Evolutionary conservation across 1,140 invertebrate species (phyloP), one percentile per base, ranked within the genome.

Genomic region (Drosophila pectinifera): DNA sequence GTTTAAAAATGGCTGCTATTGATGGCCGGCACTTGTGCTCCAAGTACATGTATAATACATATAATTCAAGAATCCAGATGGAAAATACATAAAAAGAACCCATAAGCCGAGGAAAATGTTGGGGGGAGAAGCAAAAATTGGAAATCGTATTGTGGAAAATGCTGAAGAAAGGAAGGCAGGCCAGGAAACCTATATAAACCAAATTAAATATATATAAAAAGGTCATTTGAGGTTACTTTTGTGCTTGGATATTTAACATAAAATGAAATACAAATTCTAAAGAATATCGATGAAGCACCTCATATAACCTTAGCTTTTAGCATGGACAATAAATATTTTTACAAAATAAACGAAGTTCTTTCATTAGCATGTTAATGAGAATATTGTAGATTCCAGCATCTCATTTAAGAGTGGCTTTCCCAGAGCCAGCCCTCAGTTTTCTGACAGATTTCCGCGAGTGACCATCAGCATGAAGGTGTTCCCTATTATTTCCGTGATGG

Each of bases 1-100:
- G 49, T 36, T 53, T 53, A 53, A 53, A 53, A 53, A 53, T 53
- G 13, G 18, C 28, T 53, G 49, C 31, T 36, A 5, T 53, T 53
- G 31, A 53, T 36, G 49, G 18, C 13, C 49, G 10, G 49, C 31
- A 53, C 49, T 36, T 34, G 13, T 8, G 18, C 34, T 22, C 49
- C 10, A 22, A 14, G 7, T 36, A 8, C 31, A n/a, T 53, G 16
- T 20, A 18, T 13, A 18, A 22, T 22, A 34, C n/a, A 51, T 36
- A 34, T 20, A 53, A 36, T 36, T 36, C 7, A 20, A 13, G 3
- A 20, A 34, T 20, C 6, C 34, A 20, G 13, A 3, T n/a, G 18
- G 4, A 51, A 51, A 14, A 18, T 49, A 7, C 13, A 13, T 0
- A 13, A 28, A 26, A 36, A 36, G 13, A 31, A 31, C 16, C 14